Percentiles rank a stretch among this genome's conserved stretches.
Conservation (phyloP, 2,888 invertebrate genomes). For the Drosophila yooni region DNA sequence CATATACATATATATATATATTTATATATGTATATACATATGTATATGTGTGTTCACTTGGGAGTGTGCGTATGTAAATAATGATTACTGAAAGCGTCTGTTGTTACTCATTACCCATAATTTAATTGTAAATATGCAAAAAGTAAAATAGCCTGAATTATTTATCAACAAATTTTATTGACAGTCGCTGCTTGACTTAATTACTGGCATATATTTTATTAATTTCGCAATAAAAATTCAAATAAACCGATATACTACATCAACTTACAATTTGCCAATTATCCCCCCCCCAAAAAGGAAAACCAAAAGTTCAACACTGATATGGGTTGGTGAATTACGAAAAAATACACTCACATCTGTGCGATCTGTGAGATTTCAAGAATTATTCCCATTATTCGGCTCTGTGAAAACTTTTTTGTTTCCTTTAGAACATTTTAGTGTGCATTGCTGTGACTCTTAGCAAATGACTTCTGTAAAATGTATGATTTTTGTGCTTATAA, state of each 20-base stretch:
- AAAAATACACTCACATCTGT: background rate
- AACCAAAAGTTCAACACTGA: background rate
- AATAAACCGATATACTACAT: constrained; percentile 7
- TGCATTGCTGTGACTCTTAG: background rate
- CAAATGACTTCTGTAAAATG: background rate
- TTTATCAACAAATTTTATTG: constrained; percentile 80
- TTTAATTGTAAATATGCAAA: constrained; percentile 78
- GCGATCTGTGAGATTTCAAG: background rate
- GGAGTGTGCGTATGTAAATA: constrained; percentile 54
- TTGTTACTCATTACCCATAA: constrained; percentile 79
- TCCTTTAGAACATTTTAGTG: background rate
- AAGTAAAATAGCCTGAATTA: constrained; percentile 79
- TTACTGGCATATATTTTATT: constrained; percentile 80
- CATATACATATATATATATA: background rate
- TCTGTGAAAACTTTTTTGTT: background rate
- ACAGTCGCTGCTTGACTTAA: constrained; percentile 81
- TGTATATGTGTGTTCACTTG: constrained; percentile 2
- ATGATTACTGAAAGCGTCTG: constrained; percentile 78
- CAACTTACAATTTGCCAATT: constrained; percentile 18
- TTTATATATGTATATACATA: background rate
- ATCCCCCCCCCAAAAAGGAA: background rate
- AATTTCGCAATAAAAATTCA: constrained; percentile 61
- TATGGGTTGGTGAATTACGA: background rate
- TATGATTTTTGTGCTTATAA: background rate
- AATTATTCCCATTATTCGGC: background rate